Base-by-base conservation (phyloP, 1,140 invertebrate species). In the Hyles euphorbiae region DNA sequence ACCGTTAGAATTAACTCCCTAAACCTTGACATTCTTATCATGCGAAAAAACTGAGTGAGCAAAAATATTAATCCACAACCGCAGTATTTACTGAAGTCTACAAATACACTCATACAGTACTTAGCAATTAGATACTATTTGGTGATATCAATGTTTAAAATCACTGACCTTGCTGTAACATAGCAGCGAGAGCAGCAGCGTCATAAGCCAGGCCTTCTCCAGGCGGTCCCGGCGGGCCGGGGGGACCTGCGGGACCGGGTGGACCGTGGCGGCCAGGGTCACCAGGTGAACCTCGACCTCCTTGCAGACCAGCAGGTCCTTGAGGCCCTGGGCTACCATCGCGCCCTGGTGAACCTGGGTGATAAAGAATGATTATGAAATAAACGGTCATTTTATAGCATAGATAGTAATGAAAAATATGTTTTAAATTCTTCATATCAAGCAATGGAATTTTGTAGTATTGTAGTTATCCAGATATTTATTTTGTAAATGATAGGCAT, bases 181-280 rank as follows among this genome's bases (percentile, higher is more conserved):
- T 79, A 51, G 94, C 94, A 49, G 94, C 93, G 43, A 96, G 84
- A 63, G 93, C 91, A 63, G 93, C 93, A 46, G 93, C 93, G 79
- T 95, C 94, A 72, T 95, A 95, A 8, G 92, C 92, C 3, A 95
- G 78, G 2, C 92, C 91, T 74, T 94, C 94, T 12, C 94, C 91
- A 6, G 94, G 92, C 22, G 94, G 94, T 46, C 95, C 95, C 3
- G 94, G 93, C 0, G 92, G 93, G 36, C 94, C 94, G 3, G 94
- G 92, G 3, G 91, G 92, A 61, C 96, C 96, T 32, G 92, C 87
- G 47, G 92, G 90, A 64, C 96, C 96, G 44, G 92, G 90, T 3
- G 90, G 78, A 48, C 96, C 96, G 56, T 91, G 85, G 61, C 90
- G 90, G 52, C 96, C 96, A 46, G 92, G 87, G 46, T 92, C 90